Evolutionary conservation across 2,113 vertebrate species (phyloP).

Genomic region (Desmodus rotundus): DNA sequence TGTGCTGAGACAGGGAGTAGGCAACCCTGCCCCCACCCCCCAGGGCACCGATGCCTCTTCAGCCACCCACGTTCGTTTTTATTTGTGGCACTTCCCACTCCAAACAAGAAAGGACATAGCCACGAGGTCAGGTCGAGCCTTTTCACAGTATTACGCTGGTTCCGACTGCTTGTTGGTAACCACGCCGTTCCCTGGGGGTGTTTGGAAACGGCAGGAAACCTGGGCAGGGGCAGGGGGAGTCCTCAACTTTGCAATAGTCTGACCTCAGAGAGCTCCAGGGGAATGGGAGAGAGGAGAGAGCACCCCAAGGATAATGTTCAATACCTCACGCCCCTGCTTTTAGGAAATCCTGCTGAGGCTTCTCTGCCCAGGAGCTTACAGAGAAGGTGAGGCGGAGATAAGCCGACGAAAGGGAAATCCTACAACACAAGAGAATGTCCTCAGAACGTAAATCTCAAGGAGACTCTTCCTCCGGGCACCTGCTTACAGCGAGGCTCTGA

Average conservation of each 20-base stretch:
- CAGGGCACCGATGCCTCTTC: neutral
- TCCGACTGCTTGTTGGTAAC: neutral
- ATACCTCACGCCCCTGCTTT: neutral
- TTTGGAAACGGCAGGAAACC: neutral
- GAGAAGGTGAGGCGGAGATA: neutral
- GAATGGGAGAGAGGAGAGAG: neutral
- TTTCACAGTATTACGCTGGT: no score
- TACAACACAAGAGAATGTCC: no score
- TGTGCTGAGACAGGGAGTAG: fast-evolving
- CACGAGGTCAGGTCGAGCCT: neutral
- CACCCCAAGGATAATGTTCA: neutral
- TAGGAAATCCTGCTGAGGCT: neutral
- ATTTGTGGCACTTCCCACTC: neutral
- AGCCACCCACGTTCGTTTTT: neutral
- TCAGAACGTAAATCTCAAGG: neutral
- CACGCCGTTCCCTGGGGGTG: fast-evolving
- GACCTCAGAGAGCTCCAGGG: neutral
- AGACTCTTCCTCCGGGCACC: no score
- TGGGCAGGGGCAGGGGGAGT: fast-evolving
- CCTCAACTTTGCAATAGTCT: neutral
- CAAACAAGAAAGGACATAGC: no score
- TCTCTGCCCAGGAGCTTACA: neutral
- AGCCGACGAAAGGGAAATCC: neutral
- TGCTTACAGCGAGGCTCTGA: neutral
- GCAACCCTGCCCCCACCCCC: fast-evolving